These are phyloP conservation scores for Maniola jurtina DNA, from an alignment of 1,140 invertebrate genomes.

Conservation along the genomic window DNA sequence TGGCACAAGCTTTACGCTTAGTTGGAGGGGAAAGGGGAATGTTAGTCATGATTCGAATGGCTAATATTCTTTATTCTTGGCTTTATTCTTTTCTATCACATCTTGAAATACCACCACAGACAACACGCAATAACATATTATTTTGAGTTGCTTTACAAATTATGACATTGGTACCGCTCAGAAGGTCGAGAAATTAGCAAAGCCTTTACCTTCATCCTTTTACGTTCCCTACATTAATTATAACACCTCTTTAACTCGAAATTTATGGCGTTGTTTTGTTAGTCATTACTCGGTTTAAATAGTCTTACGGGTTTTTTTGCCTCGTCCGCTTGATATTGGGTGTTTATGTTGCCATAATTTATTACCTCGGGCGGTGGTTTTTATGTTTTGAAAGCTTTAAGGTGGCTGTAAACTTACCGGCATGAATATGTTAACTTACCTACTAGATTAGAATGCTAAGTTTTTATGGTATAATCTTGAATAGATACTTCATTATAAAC, in stretches of 20 bases:
- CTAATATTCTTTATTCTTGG: no score
- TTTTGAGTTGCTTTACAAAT: slow-evolving; percentile 12
- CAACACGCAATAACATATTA: background rate
- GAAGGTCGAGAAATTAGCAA: slow-evolving; percentile 56
- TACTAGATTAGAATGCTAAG: background rate
- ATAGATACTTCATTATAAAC: no score
- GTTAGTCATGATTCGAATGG: no score
- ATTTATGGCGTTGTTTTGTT: slow-evolving; percentile 72
- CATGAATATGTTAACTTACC: background rate
- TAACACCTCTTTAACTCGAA: slow-evolving; percentile 75
- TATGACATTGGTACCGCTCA: slow-evolving; percentile 55
- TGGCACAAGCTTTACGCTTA: no score
- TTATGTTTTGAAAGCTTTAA: slow-evolving; percentile 54
- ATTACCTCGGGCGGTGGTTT: slow-evolving; percentile 60
- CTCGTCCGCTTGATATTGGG: slow-evolving; percentile 55
- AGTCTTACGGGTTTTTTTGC: slow-evolving; percentile 49
- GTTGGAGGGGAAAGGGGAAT: no score
- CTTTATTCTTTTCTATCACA: no score
- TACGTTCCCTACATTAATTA: slow-evolving; percentile 68
- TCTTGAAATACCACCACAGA: no score
- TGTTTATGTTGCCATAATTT: slow-evolving; percentile 72
- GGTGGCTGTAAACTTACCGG: slow-evolving; percentile 23
- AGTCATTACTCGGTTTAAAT: slow-evolving; percentile 62
- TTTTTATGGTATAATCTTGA: no score
- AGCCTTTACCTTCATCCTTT: slow-evolving; percentile 56